These are phyloP conservation scores for Ceratina calcarata DNA, from an alignment of 1,140 invertebrate species.

Conservation along the genomic window DNA sequence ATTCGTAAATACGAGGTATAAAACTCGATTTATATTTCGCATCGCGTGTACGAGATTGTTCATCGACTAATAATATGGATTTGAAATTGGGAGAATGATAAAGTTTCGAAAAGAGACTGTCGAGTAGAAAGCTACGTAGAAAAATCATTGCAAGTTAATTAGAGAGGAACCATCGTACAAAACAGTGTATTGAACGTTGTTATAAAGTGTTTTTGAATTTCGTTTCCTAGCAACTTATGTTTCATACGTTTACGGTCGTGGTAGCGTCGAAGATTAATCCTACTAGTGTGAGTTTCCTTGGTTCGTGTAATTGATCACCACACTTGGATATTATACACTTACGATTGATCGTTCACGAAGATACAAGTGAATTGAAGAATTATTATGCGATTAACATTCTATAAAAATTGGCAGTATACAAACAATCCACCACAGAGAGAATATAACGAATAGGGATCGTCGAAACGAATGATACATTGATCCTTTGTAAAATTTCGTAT, in stretches of 20 bases:
- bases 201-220: not conserved
- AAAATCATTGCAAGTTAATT: not conserved
- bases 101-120: constrained; percentile 4
- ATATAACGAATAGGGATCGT: constrained; percentile 21
- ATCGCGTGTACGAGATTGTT: not conserved
- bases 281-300: too few species aligned
- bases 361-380: not conserved
- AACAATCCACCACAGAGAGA: constrained; percentile 56
- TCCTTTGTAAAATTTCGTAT: not conserved
- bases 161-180: not conserved
- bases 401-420: constrained; percentile 64
- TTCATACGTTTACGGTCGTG: not conserved
- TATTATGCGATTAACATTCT: constrained; percentile 1
- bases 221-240: not conserved
- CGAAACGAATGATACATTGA: not conserved
- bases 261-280: not conserved
- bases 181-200: not conserved
- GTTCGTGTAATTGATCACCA: too few species aligned
- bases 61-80: too few species aligned
- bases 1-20: not conserved
- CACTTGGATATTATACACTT: too few species aligned
- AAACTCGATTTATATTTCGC: not conserved
- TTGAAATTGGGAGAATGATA: too few species aligned
- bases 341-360: not conserved
- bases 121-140: constrained; percentile 19